Percentiles rank a stretch among this genome's conserved stretches.
These are phyloP conservation scores for Neelides sp. DNA, from an alignment of 1,140 invertebrate species.

Conservation along the genomic window DNA sequence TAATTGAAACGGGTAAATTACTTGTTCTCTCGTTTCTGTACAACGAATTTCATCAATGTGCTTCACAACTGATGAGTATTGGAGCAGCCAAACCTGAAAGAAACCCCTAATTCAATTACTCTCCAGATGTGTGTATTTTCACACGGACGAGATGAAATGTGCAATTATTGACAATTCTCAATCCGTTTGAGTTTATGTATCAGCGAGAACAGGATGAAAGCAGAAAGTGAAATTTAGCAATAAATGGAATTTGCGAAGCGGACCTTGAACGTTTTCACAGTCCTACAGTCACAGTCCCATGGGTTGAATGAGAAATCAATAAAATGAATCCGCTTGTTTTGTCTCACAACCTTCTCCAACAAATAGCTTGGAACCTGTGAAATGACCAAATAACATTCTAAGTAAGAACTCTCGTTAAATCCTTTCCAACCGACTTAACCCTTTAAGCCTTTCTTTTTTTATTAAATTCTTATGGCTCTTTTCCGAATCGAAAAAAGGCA, in stretches of 20 bases:
- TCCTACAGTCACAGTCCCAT: conserved; percentile 66
- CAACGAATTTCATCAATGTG: conserved; percentile 56
- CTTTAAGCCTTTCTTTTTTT: too few relatives aligned
- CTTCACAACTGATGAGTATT: conserved; percentile 52
- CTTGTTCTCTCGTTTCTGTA: conserved; percentile 43
- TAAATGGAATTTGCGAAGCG: background rate
- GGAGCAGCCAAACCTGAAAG: conserved; percentile 49
- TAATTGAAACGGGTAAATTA: conserved; percentile 34
- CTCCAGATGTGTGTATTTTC: too few relatives aligned
- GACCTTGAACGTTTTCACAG: conserved; percentile 58
- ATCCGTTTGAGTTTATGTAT: conserved; percentile 10
- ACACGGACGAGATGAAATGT: too few relatives aligned
- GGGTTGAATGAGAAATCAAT: conserved; percentile 60
- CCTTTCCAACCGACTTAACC: too few relatives aligned
- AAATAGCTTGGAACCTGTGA: conserved; percentile 58
- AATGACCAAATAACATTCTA: too few relatives aligned
- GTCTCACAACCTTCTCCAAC: conserved; percentile 58
- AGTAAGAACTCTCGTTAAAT: too few relatives aligned
- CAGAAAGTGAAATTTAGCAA: background rate
- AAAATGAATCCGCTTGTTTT: conserved; percentile 51
- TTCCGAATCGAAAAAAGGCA: conserved; percentile 15
- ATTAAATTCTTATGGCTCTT: too few relatives aligned
- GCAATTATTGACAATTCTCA: too few relatives aligned
- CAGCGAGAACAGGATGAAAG: conserved; percentile 6
- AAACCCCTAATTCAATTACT: too few relatives aligned